Percentiles rank a stretch among this genome's conserved stretches.
These are phyloP conservation scores for Caracal caracal DNA, from an alignment of 2,113 vertebrate species.

Conservation along the genomic window DNA sequence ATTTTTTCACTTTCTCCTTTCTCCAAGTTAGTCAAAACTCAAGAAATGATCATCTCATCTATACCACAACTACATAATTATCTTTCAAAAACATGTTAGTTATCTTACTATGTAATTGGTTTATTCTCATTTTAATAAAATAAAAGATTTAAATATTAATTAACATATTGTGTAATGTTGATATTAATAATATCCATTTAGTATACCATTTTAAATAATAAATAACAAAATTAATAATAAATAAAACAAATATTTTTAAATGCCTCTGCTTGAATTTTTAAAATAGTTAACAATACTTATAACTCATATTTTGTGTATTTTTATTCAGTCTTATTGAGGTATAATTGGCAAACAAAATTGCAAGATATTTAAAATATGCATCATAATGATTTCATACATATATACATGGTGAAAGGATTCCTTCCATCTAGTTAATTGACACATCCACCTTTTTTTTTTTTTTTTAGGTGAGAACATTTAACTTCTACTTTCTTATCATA, in stretches of 20 bases:
- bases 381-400: neutral
- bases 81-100: neutral
- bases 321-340: neutral
- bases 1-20: neutral
- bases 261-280: slow-evolving; percentile 22
- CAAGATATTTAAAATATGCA: neutral
- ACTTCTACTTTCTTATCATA: neutral
- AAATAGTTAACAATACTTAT: neutral
- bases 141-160: neutral
- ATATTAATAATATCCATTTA: neutral
- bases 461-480: neutral
- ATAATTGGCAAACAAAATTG: neutral
- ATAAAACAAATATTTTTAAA: neutral
- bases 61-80: neutral
- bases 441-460: neutral
- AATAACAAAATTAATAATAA: neutral
- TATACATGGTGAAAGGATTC: neutral
- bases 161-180: neutral
- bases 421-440: neutral
- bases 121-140: slow-evolving; percentile 33
- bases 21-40: neutral
- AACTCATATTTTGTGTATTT: neutral
- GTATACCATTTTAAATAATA: neutral
- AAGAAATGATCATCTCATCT: neutral
- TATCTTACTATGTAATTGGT: neutral